Conservation (phyloP, 1,140 invertebrate species). For the Drosophila biarmipes region DNA sequence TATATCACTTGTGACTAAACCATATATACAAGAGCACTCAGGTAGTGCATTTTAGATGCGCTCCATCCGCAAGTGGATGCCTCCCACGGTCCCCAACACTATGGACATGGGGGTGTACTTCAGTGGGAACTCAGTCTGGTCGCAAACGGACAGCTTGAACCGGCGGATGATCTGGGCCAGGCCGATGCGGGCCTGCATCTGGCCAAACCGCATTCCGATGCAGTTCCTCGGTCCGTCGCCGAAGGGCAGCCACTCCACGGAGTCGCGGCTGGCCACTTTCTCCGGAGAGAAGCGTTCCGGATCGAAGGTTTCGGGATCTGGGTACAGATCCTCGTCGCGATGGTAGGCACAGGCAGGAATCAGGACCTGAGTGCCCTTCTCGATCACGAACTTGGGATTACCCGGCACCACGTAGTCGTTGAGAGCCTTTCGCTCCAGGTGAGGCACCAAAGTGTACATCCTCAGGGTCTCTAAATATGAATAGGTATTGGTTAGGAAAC, state of each 20-base stretch:
- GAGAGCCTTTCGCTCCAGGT: constrained; percentile 86
- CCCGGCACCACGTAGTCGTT: constrained; percentile 87
- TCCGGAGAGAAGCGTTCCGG: constrained; percentile 86
- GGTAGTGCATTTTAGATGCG: not conserved
- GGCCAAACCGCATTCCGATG: constrained; percentile 85
- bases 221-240: constrained; percentile 87
- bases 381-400: constrained; percentile 86
- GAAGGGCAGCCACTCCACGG: constrained; percentile 87
- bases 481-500: not conserved
- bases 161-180: constrained; percentile 81
- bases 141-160: constrained; percentile 69
- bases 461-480: constrained; percentile 86
- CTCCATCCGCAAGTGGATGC: constrained; percentile 43
- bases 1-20: not conserved
- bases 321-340: constrained; percentile 85
- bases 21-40: not conserved
- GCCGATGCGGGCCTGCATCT: constrained; percentile 84
- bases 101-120: constrained; percentile 48
- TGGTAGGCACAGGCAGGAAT: constrained; percentile 88
- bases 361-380: constrained; percentile 87
- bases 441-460: constrained; percentile 87
- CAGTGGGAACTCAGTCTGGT: constrained; percentile 62
- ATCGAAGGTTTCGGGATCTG: constrained; percentile 86
- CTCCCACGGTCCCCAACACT: constrained; percentile 46
- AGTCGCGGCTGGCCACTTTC: constrained; percentile 82